phyloP scores from a whole-genome alignment of 2,113 vertebrate species.

The Bettongia penicillata region DNA sequence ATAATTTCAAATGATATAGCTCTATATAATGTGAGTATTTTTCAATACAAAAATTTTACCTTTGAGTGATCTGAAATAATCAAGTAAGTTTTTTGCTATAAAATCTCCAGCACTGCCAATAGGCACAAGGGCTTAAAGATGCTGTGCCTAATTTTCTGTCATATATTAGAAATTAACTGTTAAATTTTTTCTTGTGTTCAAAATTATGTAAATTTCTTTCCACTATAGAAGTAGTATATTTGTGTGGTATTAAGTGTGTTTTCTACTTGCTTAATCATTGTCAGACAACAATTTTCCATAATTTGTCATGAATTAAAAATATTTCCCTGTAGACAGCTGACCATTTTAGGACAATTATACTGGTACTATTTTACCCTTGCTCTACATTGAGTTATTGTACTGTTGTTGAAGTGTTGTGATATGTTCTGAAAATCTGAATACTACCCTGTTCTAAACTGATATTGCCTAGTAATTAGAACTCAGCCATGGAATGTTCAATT shows the following conservation, averaged over 20 bases:
- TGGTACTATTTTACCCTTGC: background rate
- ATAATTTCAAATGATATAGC: background rate
- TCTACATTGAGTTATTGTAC: background rate
- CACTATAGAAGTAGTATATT: conserved; percentile 40
- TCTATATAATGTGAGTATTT: conserved; percentile 35
- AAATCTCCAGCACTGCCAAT: background rate
- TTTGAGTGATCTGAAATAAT: conserved; percentile 45
- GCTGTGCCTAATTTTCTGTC: background rate
- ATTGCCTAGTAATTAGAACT: conserved; percentile 11
- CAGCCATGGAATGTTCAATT: conserved; percentile 35
- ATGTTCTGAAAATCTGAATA: background rate
- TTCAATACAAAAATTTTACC: conserved; percentile 39
- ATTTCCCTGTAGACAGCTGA: background rate
- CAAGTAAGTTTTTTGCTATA: background rate
- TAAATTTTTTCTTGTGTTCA: conserved; percentile 12
- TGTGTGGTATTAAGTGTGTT: conserved; percentile 13
- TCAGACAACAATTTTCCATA: conserved; percentile 51
- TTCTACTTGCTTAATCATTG: conserved; percentile 15
- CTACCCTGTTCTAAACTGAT: background rate
- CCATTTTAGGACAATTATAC: background rate
- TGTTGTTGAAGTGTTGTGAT: conserved; percentile 11
- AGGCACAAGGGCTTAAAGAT: conserved; percentile 11
- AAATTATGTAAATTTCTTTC: conserved; percentile 49
- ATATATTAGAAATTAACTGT: conserved; percentile 15
- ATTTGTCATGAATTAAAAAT: conserved; percentile 45